Percentiles rank a stretch among this genome's conserved stretches.
Evolutionary conservation across 2,113 vertebrate species (phyloP).

Genomic region (Tachycineta bicolor): DNA sequence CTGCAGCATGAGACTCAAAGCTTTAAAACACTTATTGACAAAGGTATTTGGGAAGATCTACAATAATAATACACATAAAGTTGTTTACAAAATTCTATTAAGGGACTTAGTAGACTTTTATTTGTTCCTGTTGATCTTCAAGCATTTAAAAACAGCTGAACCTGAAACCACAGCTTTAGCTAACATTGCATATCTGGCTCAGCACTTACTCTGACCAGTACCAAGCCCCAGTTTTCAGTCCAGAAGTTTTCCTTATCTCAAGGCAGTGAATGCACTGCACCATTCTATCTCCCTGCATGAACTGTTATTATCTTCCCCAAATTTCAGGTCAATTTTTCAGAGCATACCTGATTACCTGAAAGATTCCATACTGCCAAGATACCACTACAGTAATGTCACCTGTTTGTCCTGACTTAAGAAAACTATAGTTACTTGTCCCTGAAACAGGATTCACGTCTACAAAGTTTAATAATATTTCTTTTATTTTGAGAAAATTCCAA

Average conservation of each 20-base stretch:
- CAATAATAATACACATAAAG: neutral
- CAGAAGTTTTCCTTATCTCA: neutral
- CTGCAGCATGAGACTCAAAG: neutral
- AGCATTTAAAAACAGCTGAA: neutral
- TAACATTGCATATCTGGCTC: neutral
- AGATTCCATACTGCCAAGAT: neutral
- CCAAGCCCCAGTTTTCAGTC: neutral
- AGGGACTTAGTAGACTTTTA: neutral
- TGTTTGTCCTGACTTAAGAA: neutral
- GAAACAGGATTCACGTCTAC: neutral
- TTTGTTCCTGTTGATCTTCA: constrained; percentile 18
- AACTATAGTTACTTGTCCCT: neutral
- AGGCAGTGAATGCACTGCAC: neutral
- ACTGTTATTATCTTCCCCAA: neutral
- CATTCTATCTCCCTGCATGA: neutral
- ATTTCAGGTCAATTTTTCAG: neutral
- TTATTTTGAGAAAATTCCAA: neutral
- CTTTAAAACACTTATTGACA: constrained; percentile 29
- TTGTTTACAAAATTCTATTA: neutral
- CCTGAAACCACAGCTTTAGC: constrained; percentile 4
- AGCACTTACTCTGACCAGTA: neutral
- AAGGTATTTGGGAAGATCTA: constrained; percentile 38
- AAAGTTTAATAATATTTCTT: neutral
- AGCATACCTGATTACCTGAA: neutral
- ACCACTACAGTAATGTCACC: neutral